A percentile compares a stretch with the other conserved stretches of the same genome.
Evolutionary conservation across 2,797 vertebrate species (phyloP).

Genomic region (Antrozous pallidus): DNA sequence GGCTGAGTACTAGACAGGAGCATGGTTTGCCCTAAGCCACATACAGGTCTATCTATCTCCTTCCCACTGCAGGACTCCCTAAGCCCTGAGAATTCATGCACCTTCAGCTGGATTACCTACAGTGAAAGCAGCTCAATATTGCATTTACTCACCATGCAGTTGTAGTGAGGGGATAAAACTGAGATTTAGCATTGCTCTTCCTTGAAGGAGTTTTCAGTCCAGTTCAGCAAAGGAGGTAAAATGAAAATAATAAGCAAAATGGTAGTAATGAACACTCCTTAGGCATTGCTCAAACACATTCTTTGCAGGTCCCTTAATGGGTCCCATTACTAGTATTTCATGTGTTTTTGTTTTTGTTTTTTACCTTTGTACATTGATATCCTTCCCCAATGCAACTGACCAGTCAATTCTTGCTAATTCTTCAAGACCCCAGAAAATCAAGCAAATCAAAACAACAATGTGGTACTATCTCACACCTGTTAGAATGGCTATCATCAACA

Average conservation of each 20-base stretch:
- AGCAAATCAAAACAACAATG: no score
- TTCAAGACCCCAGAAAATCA: slow-evolving; percentile 36
- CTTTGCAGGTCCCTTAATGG: background rate
- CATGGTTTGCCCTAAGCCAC: background rate
- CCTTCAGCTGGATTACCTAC: background rate
- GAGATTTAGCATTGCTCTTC: slow-evolving; percentile 8
- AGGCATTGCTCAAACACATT: background rate
- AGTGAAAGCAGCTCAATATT: background rate
- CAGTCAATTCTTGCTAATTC: slow-evolving; percentile 15
- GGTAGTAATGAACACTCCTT: background rate
- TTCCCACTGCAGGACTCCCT: background rate
- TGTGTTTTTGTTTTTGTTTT: background rate
- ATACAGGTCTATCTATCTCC: background rate
- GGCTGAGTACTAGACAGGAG: background rate
- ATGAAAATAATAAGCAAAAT: slow-evolving; percentile 31
- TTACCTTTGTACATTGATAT: background rate
- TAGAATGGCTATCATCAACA: no score
- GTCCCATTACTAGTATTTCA: background rate
- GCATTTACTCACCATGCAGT: background rate
- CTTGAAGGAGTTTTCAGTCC: background rate
- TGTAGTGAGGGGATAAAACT: background rate
- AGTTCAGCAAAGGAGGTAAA: background rate
- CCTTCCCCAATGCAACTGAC: background rate
- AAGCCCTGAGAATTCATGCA: background rate
- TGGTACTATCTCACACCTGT: no score